Evolutionary conservation across 2,113 vertebrate species (phyloP).

Genomic region (Scolopax mira): DNA sequence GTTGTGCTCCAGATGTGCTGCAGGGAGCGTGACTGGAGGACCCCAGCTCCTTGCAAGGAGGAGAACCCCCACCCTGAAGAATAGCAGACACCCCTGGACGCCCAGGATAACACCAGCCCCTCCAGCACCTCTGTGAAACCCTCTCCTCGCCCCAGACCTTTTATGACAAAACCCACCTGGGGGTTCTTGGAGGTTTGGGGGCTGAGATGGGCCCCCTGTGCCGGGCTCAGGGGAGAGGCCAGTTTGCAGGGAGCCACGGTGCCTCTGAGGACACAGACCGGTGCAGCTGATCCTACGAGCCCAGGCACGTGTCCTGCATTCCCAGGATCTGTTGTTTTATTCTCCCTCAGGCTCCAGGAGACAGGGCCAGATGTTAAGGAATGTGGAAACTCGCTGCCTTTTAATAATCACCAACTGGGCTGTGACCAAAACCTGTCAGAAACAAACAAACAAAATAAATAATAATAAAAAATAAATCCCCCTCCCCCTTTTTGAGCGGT

Average conservation of each 20-base stretch:
- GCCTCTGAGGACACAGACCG: neutral
- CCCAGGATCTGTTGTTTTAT: neutral
- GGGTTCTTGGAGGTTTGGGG: accelerated
- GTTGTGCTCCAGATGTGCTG: neutral
- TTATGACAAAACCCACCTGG: neutral
- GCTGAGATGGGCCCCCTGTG: accelerated
- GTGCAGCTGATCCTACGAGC: neutral
- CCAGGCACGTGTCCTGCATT: neutral
- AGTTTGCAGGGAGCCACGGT: neutral
- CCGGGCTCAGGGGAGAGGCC: accelerated
- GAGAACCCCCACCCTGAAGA: neutral
- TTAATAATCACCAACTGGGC: neutral
- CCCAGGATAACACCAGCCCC: neutral
- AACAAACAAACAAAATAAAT: neutral
- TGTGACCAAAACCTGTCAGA: neutral
- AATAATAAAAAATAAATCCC: too few species aligned
- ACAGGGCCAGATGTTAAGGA: neutral
- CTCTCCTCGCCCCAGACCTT: neutral
- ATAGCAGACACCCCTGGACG: neutral
- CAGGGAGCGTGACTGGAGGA: too few species aligned
- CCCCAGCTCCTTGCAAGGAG: neutral
- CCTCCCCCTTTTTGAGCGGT: neutral
- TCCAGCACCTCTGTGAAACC: accelerated
- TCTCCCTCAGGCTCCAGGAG: neutral
- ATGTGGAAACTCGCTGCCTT: neutral